Evolutionary conservation across 2,888 invertebrate genomes (phyloP).

Genomic region (Teleogryllus oceanicus): DNA sequence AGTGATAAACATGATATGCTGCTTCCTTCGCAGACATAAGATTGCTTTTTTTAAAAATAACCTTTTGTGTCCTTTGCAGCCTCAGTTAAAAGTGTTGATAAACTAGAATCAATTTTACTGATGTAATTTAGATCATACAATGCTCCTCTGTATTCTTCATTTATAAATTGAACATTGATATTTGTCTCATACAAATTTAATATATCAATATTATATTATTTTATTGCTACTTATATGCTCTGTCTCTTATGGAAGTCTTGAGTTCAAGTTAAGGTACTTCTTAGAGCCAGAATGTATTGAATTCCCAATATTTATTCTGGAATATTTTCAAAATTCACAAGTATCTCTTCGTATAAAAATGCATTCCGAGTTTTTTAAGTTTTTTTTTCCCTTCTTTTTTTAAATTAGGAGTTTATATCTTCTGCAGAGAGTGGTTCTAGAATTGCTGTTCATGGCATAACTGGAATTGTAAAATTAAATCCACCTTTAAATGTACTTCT

Average conservation of each 20-base stretch:
- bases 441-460: conserved; percentile 28
- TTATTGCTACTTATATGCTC: neutral
- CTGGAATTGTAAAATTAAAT: conserved; percentile 30
- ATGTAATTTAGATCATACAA: neutral
- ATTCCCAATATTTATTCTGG: neutral
- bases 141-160: neutral
- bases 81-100: neutral
- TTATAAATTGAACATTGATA: neutral
- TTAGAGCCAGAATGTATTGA: neutral
- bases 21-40: neutral
- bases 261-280: neutral
- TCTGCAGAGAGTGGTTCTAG: conserved; percentile 21
- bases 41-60: neutral
- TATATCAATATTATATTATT: neutral
- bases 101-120: neutral
- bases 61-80: neutral
- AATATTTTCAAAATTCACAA: neutral
- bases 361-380: neutral
- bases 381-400: no score
- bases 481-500: conserved; percentile 22
- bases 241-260: neutral
- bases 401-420: neutral
- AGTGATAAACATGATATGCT: neutral
- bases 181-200: neutral
- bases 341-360: neutral